Conservation (phyloP, 2,888 invertebrate species). For the Mongoloraphidia duomilia region DNA sequence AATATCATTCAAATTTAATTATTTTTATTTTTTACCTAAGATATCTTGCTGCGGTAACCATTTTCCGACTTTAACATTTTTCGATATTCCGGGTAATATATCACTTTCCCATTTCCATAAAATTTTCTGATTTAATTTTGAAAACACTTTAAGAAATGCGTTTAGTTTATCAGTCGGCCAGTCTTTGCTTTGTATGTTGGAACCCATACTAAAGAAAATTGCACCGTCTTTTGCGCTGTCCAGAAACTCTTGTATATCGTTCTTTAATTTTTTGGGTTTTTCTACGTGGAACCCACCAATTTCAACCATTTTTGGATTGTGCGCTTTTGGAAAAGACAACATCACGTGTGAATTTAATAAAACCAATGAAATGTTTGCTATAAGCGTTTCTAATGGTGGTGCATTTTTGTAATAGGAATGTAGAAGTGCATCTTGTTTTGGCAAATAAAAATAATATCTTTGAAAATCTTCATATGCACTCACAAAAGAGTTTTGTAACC, state of each 20-base stretch:
- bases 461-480: too few species aligned
- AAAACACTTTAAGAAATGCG: slow-evolving; percentile 21
- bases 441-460: neutral
- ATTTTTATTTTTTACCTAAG: slow-evolving; percentile 17
- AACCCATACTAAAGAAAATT: slow-evolving; percentile 26
- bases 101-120: slow-evolving; percentile 37
- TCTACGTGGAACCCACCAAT: slow-evolving; percentile 23
- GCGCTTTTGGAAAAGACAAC: slow-evolving; percentile 20
- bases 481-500: slow-evolving; percentile 33
- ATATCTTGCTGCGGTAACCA: slow-evolving; percentile 26
- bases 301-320: slow-evolving; percentile 22
- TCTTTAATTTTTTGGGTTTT: neutral
- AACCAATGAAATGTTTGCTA: slow-evolving; percentile 17
- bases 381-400: slow-evolving; percentile 16
- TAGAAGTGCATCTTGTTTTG: slow-evolving; percentile 13
- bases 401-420: slow-evolving; percentile 18
- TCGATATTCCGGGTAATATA: slow-evolving; percentile 23
- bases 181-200: slow-evolving; percentile 20
- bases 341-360: slow-evolving; percentile 21
- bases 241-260: slow-evolving; percentile 20
- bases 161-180: slow-evolving; percentile 18
- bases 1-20: too few species aligned
- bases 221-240: slow-evolving; percentile 23
- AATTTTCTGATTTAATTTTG: slow-evolving; percentile 25
- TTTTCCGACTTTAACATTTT: slow-evolving; percentile 26